A percentile compares a stretch with the other conserved stretches of the same genome.
Evolutionary conservation across 2,888 invertebrate species (phyloP).

Genomic region (Tetragonula carbonaria): DNA sequence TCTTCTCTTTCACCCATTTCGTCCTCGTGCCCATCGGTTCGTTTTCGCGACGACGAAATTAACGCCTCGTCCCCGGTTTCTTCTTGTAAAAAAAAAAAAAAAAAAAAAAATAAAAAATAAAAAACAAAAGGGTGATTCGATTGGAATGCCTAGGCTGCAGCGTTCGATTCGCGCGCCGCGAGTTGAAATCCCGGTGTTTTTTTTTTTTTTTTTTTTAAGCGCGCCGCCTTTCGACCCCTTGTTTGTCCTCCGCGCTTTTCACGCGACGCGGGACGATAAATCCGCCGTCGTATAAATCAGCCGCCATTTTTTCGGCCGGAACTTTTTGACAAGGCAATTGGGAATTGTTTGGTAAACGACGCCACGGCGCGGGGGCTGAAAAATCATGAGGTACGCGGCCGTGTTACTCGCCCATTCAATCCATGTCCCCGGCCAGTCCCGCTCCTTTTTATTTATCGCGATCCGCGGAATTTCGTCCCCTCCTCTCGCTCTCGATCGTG

Average conservation of each 20-base stretch:
- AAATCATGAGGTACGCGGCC: constrained; percentile 73
- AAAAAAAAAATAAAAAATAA: too few relatives aligned
- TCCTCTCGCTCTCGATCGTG: constrained; percentile 30
- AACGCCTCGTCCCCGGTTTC: neutral
- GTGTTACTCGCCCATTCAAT: constrained; percentile 61
- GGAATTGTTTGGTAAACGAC: constrained; percentile 81
- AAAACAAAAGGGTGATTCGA: neutral
- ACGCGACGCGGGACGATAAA: constrained; percentile 69
- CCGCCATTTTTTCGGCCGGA: constrained; percentile 78
- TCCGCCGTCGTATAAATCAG: constrained; percentile 78
- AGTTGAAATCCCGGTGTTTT: neutral
- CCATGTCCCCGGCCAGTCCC: constrained; percentile 59
- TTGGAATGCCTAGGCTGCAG: neutral
- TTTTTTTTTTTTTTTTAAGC: neutral
- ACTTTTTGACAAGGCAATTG: constrained; percentile 82
- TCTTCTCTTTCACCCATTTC: neutral
- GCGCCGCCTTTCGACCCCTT: constrained; percentile 32
- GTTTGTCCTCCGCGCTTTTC: constrained; percentile 63
- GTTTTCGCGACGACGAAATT: neutral
- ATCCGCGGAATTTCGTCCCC: constrained; percentile 60
- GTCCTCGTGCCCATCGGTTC: neutral
- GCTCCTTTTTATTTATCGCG: constrained; percentile 67
- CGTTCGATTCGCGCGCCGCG: neutral
- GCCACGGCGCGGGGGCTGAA: constrained; percentile 61
- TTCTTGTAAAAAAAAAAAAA: neutral